A percentile compares a stretch with the other conserved stretches of the same genome.
Conservation (phyloP, 2,797 vertebrate genomes). For the Brachyrhaphis roseni region DNA sequence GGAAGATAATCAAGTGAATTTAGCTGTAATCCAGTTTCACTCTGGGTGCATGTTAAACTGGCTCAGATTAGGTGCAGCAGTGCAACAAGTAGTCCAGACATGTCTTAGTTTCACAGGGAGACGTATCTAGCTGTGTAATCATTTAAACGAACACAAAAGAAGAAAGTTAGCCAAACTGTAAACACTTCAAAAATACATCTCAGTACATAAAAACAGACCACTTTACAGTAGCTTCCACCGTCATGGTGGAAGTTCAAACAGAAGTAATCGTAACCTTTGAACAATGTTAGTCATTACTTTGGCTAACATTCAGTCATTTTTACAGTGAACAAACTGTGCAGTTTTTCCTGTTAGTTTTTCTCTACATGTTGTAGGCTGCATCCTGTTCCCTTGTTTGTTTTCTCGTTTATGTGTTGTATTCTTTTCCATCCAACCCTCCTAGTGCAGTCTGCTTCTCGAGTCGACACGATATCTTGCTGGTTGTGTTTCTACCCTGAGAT, state of each 20-base stretch:
- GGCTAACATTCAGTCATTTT: neutral
- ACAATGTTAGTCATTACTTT: neutral
- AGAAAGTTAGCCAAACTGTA: neutral
- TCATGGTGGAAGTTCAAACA: neutral
- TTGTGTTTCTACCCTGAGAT: slow-evolving; percentile 42
- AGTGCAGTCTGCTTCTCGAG: neutral
- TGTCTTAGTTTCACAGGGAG: neutral
- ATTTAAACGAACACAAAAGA: neutral
- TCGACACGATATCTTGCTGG: neutral
- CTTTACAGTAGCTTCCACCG: neutral
- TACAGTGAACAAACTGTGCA: neutral
- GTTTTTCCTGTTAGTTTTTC: neutral
- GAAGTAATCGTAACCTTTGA: neutral
- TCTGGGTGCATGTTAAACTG: neutral
- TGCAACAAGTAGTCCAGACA: neutral
- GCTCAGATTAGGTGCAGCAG: neutral
- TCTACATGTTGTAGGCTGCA: neutral
- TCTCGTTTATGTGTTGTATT: neutral
- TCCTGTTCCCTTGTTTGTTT: neutral
- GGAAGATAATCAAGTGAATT: neutral
- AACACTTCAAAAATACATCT: neutral
- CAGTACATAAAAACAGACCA: neutral
- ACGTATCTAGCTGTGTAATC: neutral
- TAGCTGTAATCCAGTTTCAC: neutral
- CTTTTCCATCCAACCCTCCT: neutral